Evolutionary conservation across 2,888 invertebrate species (phyloP), one percentile per base, ranked within the genome.

Genomic region (Helleia helle): DNA sequence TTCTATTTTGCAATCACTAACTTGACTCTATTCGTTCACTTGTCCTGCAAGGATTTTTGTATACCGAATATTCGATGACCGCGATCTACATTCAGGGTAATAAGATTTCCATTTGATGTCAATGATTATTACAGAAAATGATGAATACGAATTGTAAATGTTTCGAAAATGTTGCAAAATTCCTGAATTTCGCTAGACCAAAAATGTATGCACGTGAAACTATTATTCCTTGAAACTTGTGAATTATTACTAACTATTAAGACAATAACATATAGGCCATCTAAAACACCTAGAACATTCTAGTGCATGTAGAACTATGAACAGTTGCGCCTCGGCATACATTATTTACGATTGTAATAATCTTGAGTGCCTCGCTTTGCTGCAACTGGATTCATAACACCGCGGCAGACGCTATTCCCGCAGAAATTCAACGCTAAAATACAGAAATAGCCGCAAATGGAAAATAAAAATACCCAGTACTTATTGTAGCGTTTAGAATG

Each of bases 311-410:
- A 31, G 24, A 24, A 25, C 12, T 12, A 36, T 24, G 18, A n/a
- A n/a, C n/a, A n/a, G n/a, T n/a, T n/a, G 43, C 38, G 36, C 38
- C 40, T 22, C 38, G 43, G 47, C 46, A 43, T 54, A 50, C 47
- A 50, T 49, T 55, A 55, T 52, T 54, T 54, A 55, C 50, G 51
- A 42, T 37, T 28, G 51, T 49, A 55, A 55, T 55, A 55, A 52
- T 49, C 50, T 47, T 47, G 48, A 55, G 55, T 52, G 52, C 49
- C 38, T 11, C 25, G 41, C 40, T 36, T n/a, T 42, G 47, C 47
- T 46, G 49, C 46, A 47, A 34, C 42, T 46, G 48, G 43, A 51
- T 49, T 47, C 40, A 39, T 26, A 41, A 31, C 39, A 43, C 37
- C 30, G 25, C 22, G 31, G 40, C 30, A 25, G 39, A 24, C 39